Conservation (phyloP, 1,140 invertebrate genomes). For the Hylaeus volcanicus region DNA sequence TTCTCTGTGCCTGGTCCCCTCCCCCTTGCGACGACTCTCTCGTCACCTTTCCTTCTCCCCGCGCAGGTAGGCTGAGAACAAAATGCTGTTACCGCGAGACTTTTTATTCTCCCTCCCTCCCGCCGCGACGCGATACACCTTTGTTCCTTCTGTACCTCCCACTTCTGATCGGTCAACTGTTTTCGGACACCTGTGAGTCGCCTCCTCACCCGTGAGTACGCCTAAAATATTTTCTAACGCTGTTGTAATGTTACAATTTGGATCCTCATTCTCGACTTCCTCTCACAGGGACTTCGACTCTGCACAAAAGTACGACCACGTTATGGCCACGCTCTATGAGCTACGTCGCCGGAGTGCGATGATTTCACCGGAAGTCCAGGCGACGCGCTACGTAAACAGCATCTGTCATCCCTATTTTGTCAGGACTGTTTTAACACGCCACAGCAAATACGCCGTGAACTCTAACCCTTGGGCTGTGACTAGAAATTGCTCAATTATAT, state of each 20-base stretch:
- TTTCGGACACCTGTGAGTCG: no score
- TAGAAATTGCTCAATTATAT: no score
- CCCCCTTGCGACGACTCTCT: conserved; percentile 13
- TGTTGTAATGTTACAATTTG: no score
- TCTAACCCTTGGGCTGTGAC: no score
- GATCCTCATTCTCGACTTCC: conserved; percentile 48
- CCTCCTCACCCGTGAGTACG: no score
- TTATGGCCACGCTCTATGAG: conserved; percentile 47
- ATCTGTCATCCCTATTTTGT: not conserved
- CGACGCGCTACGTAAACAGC: conserved; percentile 51
- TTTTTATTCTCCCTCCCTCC: conserved; percentile 37
- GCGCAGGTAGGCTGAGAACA: conserved; percentile 60
- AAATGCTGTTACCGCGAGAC: conserved; percentile 27
- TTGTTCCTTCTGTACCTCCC: conserved; percentile 9
- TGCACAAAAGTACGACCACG: conserved; percentile 58
- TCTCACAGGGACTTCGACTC: conserved; percentile 40
- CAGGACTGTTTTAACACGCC: no score
- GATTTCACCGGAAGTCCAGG: conserved; percentile 60
- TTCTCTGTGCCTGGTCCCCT: conserved; percentile 18
- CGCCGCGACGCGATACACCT: conserved; percentile 5
- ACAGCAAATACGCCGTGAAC: no score
- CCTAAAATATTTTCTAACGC: no score
- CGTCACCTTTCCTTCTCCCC: conserved; percentile 37
- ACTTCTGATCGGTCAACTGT: not conserved
- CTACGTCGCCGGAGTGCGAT: conserved; percentile 35